A percentile compares a stretch with the other conserved stretches of the same genome.
phyloP scores from a whole-genome alignment of 2,888 invertebrate species.

The Archaeoteleia sp. region DNA sequence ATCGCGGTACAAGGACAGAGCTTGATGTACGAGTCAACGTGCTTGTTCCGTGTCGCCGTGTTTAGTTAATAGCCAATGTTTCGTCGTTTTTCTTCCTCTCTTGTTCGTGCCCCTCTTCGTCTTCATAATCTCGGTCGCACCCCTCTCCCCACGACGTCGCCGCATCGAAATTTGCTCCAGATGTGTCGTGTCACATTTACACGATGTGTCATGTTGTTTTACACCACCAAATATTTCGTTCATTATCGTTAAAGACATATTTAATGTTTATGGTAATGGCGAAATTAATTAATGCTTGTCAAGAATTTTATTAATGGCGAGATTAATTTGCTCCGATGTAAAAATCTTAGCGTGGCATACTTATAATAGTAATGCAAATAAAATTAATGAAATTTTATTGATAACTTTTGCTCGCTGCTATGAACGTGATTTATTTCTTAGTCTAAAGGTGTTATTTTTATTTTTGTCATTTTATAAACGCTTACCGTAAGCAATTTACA shows the following conservation, averaged over 20 bases:
- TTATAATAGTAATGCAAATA: no score
- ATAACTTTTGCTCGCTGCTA: no score
- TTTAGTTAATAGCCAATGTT: constrained; percentile 68
- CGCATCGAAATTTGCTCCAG: constrained; percentile 29
- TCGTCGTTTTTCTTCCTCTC: constrained; percentile 45
- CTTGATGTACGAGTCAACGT: constrained; percentile 66
- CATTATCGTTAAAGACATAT: no score
- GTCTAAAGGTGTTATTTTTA: not conserved
- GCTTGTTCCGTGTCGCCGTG: constrained; percentile 66
- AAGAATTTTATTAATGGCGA: no score
- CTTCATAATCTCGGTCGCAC: constrained; percentile 39
- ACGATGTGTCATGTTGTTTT: constrained; percentile 11
- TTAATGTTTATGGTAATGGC: no score
- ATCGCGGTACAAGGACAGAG: constrained; percentile 61
- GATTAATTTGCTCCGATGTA: no score
- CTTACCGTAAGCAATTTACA: constrained; percentile 6
- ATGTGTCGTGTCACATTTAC: constrained; percentile 22
- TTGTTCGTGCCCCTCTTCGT: constrained; percentile 21
- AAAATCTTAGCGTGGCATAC: no score
- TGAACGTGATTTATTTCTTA: no score
- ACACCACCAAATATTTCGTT: constrained; percentile 9
- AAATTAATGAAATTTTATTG: not conserved
- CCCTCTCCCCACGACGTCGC: constrained; percentile 11
- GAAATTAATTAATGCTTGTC: not conserved
- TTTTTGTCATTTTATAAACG: constrained; percentile 4